These are phyloP conservation scores for Tipula vernalis DNA, from an alignment of 2,888 invertebrate genomes.

Conservation along the genomic window DNA sequence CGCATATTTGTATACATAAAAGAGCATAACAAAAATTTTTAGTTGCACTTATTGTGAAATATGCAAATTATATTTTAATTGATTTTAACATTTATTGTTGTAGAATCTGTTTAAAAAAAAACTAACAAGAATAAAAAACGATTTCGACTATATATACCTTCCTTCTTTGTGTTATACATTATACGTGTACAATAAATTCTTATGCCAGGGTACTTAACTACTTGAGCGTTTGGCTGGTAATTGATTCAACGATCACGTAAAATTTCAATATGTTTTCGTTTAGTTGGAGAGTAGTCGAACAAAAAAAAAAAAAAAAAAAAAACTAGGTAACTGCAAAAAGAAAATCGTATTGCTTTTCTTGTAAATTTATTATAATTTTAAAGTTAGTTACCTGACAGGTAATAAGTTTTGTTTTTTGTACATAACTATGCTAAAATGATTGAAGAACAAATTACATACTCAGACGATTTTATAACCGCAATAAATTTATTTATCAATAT, in stretches of 20 bases:
- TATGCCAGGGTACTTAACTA: neutral
- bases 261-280: neutral
- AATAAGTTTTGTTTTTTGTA: neutral
- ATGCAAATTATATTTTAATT: neutral
- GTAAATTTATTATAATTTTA: neutral
- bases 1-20: neutral
- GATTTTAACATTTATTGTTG: neutral
- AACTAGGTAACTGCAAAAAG: neutral
- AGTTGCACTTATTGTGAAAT: neutral
- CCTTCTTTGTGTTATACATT: neutral
- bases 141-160: neutral
- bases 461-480: neutral
- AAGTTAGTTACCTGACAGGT: neutral
- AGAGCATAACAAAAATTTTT: neutral
- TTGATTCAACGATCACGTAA: neutral
- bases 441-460: neutral
- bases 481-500: neutral
- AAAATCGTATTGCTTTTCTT: neutral
- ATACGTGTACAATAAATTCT: neutral
- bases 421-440: neutral
- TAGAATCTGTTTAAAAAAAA: neutral
- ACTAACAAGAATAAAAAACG: neutral
- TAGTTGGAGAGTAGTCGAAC: neutral
- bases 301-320: neutral
- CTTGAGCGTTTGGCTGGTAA: neutral